phyloP scores from a whole-genome alignment of 2,113 vertebrate species.

The Centropus unirufus region DNA sequence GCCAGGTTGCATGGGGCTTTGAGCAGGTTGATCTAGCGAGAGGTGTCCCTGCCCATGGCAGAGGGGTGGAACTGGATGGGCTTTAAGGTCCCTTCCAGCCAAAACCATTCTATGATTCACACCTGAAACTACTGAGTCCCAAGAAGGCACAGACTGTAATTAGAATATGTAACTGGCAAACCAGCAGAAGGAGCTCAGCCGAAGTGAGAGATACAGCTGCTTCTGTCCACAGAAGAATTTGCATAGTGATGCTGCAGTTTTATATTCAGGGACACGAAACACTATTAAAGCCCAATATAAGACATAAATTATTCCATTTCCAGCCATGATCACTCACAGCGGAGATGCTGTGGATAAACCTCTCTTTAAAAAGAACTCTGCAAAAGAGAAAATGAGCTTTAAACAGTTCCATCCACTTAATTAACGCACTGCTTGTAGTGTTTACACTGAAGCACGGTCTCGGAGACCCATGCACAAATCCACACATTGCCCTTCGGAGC shows the following conservation, averaged over 20 bases:
- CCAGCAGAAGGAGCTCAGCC: not conserved
- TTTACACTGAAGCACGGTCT: not conserved
- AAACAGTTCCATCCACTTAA: not conserved
- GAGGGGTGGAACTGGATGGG: too few relatives aligned
- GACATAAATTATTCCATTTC: slow-evolving; percentile 19
- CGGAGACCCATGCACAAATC: not conserved
- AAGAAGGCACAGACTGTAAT: not conserved
- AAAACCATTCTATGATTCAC: not conserved
- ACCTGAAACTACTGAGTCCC: not conserved
- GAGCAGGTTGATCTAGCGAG: too few relatives aligned
- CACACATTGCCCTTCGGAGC: not conserved
- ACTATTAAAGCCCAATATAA: not conserved
- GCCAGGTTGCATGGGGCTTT: too few relatives aligned
- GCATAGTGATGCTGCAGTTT: not conserved
- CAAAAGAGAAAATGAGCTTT: not conserved
- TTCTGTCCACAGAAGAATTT: not conserved
- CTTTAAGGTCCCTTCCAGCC: too few relatives aligned
- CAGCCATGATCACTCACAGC: not conserved
- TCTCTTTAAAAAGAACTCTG: not conserved
- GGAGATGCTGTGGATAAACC: not conserved
- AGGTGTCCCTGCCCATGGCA: too few relatives aligned
- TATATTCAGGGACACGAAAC: not conserved
- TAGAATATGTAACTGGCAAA: not conserved
- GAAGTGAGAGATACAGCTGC: not conserved
- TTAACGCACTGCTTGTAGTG: not conserved